phyloP scores from a whole-genome alignment of 2,797 vertebrate species.

The Rhadinocentrus ornatus region DNA sequence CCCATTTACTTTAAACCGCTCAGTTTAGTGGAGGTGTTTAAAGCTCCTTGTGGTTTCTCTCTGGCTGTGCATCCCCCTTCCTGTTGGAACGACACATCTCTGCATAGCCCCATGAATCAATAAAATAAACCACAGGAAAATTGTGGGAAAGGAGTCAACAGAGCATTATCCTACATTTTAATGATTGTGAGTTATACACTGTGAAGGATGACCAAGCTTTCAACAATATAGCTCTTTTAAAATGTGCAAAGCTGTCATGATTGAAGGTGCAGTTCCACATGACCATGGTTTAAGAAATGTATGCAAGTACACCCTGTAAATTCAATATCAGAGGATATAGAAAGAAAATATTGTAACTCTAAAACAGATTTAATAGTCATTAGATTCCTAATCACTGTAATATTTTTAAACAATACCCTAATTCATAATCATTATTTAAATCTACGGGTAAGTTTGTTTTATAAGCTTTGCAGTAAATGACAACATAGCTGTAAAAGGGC shows the following conservation, averaged over 20 bases:
- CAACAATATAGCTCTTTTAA: conserved; percentile 19
- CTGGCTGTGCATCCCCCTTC: conserved; percentile 15
- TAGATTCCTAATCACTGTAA: no score
- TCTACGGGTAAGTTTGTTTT: conserved; percentile 25
- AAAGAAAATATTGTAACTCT: no score
- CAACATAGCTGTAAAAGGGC: conserved; percentile 34
- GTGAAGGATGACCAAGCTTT: conserved; percentile 51
- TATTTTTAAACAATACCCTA: no score
- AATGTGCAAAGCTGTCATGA: conserved; percentile 19
- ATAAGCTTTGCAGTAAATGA: conserved; percentile 27
- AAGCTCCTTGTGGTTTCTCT: conserved; percentile 29
- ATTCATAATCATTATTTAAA: not conserved
- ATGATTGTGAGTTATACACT: conserved; percentile 35
- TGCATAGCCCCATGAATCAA: conserved; percentile 54
- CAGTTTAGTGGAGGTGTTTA: conserved; percentile 30
- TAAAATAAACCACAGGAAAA: conserved; percentile 33
- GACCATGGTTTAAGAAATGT: not conserved
- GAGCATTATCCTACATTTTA: conserved; percentile 44
- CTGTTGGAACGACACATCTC: conserved; percentile 41
- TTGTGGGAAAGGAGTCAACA: conserved; percentile 41
- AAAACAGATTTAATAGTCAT: no score
- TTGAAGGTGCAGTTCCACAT: not conserved
- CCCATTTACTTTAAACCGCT: conserved; percentile 42
- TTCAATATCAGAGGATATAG: no score
- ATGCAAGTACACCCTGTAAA: not conserved